Conservation (phyloP, 2,113 vertebrate species). For the Gopherus flavomarginatus region DNA sequence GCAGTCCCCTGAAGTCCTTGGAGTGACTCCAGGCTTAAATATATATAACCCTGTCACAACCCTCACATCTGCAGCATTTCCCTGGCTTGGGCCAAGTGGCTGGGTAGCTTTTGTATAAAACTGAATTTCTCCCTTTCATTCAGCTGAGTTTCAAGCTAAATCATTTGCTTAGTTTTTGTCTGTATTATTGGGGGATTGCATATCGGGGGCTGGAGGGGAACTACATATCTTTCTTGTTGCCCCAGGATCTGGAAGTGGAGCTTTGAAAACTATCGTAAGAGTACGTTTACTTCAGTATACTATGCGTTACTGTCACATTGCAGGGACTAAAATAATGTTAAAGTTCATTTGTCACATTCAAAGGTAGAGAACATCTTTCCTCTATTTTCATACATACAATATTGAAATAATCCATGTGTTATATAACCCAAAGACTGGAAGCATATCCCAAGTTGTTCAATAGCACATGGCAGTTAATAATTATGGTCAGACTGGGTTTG, state of each 20-base stretch:
- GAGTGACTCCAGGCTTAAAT: not conserved
- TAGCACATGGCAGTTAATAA: not conserved
- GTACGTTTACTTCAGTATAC: not conserved
- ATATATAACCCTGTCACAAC: not conserved
- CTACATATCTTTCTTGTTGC: not conserved
- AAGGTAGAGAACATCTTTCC: not conserved
- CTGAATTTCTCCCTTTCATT: not conserved
- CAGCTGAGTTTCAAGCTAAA: not conserved
- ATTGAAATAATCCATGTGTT: not conserved
- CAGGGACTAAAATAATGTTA: constrained; percentile 4
- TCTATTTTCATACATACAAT: not conserved
- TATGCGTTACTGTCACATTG: not conserved
- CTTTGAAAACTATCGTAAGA: not conserved
- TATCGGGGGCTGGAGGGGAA: not conserved
- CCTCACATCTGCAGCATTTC: not conserved
- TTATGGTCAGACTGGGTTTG: not conserved
- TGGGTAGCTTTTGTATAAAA: not conserved
- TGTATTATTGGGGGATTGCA: not conserved
- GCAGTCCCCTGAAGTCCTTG: not conserved
- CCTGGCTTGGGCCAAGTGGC: not conserved
- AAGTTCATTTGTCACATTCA: not conserved
- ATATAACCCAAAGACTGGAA: not conserved
- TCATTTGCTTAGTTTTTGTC: not conserved
- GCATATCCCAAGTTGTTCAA: not conserved
- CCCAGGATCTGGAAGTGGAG: not conserved